Evolutionary conservation across 2,113 vertebrate species (phyloP).

Genomic region (Enhydra lutris): DNA sequence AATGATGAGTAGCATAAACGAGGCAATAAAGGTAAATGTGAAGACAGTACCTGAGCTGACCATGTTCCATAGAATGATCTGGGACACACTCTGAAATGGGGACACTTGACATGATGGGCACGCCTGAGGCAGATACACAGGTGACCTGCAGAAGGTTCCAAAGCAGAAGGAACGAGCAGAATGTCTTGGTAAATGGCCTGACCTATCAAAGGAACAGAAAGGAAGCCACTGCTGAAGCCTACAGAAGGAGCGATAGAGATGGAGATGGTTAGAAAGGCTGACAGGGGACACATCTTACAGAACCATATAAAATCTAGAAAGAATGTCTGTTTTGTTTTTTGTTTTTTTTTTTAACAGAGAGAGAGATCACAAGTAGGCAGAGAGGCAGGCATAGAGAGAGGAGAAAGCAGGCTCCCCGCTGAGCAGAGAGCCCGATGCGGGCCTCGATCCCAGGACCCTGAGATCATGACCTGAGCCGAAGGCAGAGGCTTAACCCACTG

Average conservation of each 20-base stretch:
- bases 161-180: not conserved
- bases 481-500: too few relatives aligned
- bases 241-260: not conserved
- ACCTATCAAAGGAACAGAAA: not conserved
- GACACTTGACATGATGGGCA: not conserved
- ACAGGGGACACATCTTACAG: not conserved
- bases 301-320: not conserved
- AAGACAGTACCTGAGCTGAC: not conserved
- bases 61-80: not conserved
- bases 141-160: not conserved
- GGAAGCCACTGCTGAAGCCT: not conserved
- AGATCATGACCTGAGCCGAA: too few relatives aligned
- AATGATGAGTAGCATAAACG: not conserved
- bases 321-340: not conserved
- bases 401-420: too few relatives aligned
- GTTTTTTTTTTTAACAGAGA: too few relatives aligned
- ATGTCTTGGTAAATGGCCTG: not conserved
- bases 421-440: too few relatives aligned
- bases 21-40: not conserved
- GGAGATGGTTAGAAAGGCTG: not conserved
- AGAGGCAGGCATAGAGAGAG: too few relatives aligned
- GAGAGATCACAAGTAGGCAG: too few relatives aligned
- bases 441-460: too few relatives aligned
- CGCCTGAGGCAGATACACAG: not conserved
- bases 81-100: not conserved